Evolutionary conservation across 2,888 invertebrate species (phyloP).

Genomic region (Spisula subtruncata): DNA sequence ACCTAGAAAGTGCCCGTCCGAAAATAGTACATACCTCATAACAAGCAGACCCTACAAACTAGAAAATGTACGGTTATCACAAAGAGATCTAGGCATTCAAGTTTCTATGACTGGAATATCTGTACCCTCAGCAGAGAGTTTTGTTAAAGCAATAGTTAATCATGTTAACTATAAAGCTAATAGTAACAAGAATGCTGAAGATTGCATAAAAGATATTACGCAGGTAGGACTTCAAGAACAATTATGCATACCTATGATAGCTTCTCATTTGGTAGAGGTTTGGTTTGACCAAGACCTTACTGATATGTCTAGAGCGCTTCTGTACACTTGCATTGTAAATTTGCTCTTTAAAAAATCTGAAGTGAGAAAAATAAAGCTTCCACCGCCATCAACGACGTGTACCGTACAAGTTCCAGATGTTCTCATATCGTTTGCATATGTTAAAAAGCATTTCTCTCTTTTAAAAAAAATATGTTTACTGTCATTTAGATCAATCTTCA

Average conservation of each 20-base stretch:
- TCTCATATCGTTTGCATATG: neutral
- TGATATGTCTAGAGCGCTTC: neutral
- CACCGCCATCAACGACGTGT: neutral
- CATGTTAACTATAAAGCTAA: neutral
- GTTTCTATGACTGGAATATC: neutral
- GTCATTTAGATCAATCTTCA: neutral
- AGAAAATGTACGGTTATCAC: neutral
- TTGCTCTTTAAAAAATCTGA: neutral
- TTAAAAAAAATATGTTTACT: neutral
- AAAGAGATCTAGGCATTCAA: neutral
- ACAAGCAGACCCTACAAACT: neutral
- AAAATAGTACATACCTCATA: neutral
- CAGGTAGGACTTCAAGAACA: neutral
- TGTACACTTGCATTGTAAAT: neutral
- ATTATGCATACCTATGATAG: neutral
- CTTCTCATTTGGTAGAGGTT: neutral
- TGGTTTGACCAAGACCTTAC: neutral
- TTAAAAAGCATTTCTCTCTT: neutral
- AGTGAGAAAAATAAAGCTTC: neutral
- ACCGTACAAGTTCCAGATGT: neutral
- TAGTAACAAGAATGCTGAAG: neutral
- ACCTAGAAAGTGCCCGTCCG: neutral
- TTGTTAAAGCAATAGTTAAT: neutral
- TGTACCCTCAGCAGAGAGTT: neutral
- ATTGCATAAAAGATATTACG: neutral